Conservation (phyloP, 2,888 invertebrate species). For the Drosophila kanekoi region DNA sequence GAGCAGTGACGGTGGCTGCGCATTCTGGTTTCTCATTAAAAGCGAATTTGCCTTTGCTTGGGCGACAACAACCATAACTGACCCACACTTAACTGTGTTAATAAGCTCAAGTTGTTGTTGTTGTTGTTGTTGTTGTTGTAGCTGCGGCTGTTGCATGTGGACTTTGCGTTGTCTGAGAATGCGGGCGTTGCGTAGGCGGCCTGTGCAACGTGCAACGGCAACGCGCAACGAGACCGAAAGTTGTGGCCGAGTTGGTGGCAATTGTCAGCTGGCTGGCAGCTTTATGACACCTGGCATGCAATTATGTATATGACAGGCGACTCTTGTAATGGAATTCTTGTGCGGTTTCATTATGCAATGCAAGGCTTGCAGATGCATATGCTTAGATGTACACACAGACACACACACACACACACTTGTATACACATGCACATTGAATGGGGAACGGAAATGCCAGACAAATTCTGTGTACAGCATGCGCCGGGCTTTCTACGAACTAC, state of each 20-base stretch:
- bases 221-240: conserved; percentile 40
- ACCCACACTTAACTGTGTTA: conserved; percentile 48
- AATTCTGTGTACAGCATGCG: conserved; percentile 16
- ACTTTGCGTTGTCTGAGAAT: conserved; percentile 62
- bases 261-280: conserved; percentile 53
- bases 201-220: conserved; percentile 10
- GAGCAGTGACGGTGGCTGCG: conserved; percentile 14
- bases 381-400: not conserved
- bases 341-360: conserved; percentile 33
- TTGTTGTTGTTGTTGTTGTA: not conserved
- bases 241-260: conserved; percentile 31
- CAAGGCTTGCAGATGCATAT: conserved; percentile 6
- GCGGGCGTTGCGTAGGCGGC: conserved; percentile 56
- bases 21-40: conserved; percentile 61
- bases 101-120: conserved; percentile 28
- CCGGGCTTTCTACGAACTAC: conserved; percentile 29
- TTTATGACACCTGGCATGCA: conserved; percentile 70
- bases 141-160: conserved; percentile 17
- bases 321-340: conserved; percentile 34
- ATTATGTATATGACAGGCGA: conserved; percentile 50
- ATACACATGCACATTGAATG: not conserved
- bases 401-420: no score
- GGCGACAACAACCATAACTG: conserved; percentile 28
- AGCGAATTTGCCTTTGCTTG: conserved; percentile 41
- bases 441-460: conserved; percentile 27